Evolutionary conservation across 2,113 vertebrate species (phyloP).

Genomic region (Cheirogaleus medius): DNA sequence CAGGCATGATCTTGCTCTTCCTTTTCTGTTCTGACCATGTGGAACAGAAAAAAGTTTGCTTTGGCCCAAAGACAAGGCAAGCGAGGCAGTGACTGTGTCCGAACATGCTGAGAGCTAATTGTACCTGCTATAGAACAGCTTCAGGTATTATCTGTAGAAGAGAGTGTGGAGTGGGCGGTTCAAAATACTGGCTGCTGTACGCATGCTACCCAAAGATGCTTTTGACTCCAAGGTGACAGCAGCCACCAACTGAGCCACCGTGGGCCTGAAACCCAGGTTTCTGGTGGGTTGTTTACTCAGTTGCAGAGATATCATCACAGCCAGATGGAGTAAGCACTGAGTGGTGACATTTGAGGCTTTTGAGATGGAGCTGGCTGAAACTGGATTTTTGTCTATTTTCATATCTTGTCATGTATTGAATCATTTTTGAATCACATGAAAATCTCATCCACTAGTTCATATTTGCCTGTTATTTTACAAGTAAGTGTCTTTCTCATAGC

Average conservation of each 20-base stretch:
- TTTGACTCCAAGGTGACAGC: background rate
- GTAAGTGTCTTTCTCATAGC: background rate
- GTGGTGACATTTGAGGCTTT: slow-evolving; percentile 1
- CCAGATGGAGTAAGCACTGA: background rate
- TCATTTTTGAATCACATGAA: background rate
- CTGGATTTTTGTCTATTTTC: slow-evolving; percentile 40
- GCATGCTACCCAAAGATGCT: background rate
- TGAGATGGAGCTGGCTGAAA: background rate
- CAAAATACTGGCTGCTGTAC: background rate
- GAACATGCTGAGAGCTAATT: background rate
- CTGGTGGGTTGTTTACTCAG: background rate
- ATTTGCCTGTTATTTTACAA: slow-evolving; percentile 28
- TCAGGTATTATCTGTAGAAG: background rate
- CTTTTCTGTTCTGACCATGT: background rate
- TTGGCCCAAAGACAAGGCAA: background rate
- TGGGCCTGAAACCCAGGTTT: background rate
- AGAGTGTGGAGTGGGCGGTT: background rate
- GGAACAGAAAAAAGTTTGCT: background rate
- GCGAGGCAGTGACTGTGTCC: background rate
- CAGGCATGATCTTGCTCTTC: background rate
- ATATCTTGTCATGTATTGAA: background rate
- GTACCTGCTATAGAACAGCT: background rate
- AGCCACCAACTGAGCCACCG: background rate
- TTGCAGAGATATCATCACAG: background rate
- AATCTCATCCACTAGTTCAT: background rate